Evolutionary conservation across 1,140 invertebrate species (phyloP).

Genomic region (Heliconius nattereri): DNA sequence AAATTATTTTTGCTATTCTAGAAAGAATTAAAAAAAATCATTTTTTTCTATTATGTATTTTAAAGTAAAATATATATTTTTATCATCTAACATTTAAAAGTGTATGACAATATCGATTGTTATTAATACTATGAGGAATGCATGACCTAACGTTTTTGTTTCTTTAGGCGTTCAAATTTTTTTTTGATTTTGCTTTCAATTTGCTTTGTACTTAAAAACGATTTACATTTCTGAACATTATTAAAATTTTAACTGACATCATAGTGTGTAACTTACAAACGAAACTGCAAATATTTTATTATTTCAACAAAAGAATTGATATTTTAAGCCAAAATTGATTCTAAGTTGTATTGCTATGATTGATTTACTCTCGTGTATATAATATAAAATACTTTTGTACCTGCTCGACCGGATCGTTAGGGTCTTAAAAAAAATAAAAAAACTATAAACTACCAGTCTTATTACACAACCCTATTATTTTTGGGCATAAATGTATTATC

Average conservation of each 20-base stretch:
- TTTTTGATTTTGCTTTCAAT: conserved; percentile 47
- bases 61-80: not conserved
- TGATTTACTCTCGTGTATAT: conserved; percentile 60
- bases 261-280: not conserved
- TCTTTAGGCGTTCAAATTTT: conserved; percentile 15
- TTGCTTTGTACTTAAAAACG: conserved; percentile 63
- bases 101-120: conserved; percentile 7
- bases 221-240: conserved; percentile 10
- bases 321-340: conserved; percentile 18
- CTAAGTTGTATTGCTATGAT: conserved; percentile 25
- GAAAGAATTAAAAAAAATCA: not conserved
- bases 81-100: not conserved
- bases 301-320: not conserved
- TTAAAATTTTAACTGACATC: not conserved
- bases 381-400: conserved; percentile 72
- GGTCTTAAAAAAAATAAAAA: conserved; percentile 34
- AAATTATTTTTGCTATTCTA: not conserved
- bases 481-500: not conserved
- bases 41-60: not conserved
- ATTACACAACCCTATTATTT: conserved; percentile 15
- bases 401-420: conserved; percentile 64
- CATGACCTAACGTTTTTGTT: not conserved
- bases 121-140: not conserved
- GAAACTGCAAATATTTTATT: not conserved
- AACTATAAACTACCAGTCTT: conserved; percentile 1